Conservation (phyloP, 2,113 vertebrate species). For the Nerophis ophidion region DNA sequence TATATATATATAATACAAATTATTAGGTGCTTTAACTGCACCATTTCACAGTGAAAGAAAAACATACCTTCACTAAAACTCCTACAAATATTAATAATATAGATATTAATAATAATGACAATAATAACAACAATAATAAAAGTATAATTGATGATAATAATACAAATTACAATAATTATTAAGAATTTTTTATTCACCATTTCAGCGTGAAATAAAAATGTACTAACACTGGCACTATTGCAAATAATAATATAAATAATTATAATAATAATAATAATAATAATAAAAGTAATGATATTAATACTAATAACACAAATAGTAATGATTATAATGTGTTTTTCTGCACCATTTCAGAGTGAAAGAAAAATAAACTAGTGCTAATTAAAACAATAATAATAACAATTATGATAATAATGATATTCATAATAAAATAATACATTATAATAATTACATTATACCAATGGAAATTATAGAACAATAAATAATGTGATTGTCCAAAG, state of each 20-base stretch:
- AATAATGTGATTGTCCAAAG: not conserved
- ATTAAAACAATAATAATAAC: not conserved
- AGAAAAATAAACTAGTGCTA: not conserved
- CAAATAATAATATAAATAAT: too few relatives aligned
- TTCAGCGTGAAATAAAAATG: too few relatives aligned
- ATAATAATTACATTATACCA: too few relatives aligned
- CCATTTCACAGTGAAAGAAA: not conserved
- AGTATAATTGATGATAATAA: too few relatives aligned
- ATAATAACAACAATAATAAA: not conserved
- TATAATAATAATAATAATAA: too few relatives aligned
- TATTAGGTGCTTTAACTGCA: too few relatives aligned
- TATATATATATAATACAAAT: too few relatives aligned
- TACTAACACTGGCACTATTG: too few relatives aligned
- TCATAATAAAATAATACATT: not conserved
- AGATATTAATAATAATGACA: not conserved
- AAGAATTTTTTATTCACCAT: too few relatives aligned
- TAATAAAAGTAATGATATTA: too few relatives aligned
- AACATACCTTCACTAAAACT: not conserved
- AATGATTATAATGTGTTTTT: not conserved
- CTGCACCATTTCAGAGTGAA: not conserved
- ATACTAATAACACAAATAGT: too few relatives aligned
- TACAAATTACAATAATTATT: not conserved
- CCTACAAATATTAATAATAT: not conserved
- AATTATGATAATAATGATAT: not conserved
- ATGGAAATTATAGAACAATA: not conserved